Conservation (phyloP, 2,797 vertebrate genomes). For the Poecilia picta region DNA sequence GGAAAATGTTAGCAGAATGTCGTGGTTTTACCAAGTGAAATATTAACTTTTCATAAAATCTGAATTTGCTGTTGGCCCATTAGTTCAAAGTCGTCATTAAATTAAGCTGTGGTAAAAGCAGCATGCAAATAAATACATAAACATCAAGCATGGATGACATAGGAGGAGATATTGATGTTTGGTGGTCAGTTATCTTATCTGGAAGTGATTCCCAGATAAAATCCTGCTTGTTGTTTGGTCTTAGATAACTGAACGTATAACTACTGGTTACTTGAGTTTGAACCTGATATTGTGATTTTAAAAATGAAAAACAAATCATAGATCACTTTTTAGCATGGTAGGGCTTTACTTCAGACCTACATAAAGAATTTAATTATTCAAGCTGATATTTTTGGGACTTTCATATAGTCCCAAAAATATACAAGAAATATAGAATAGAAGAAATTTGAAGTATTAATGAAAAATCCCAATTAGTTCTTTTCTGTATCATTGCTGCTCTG, state of each 20-base stretch:
- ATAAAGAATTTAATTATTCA: neutral
- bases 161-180: neutral
- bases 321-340: neutral
- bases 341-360: neutral
- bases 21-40: neutral
- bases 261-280: neutral
- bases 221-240: neutral
- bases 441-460: neutral
- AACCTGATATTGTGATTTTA: neutral
- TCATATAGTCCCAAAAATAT: too few relatives aligned
- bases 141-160: neutral
- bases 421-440: too few relatives aligned
- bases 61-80: neutral
- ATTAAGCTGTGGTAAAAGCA: neutral
- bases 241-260: neutral
- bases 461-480: neutral
- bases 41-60: neutral
- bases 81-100: neutral
- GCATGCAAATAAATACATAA: neutral
- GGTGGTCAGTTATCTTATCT: neutral
- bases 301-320: neutral
- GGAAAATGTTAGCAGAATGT: neutral
- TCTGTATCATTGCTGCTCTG: neutral
- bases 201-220: neutral
- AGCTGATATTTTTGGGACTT: neutral